phyloP scores from a whole-genome alignment of 2,888 invertebrate species.

The Ophion slaviceki region DNA sequence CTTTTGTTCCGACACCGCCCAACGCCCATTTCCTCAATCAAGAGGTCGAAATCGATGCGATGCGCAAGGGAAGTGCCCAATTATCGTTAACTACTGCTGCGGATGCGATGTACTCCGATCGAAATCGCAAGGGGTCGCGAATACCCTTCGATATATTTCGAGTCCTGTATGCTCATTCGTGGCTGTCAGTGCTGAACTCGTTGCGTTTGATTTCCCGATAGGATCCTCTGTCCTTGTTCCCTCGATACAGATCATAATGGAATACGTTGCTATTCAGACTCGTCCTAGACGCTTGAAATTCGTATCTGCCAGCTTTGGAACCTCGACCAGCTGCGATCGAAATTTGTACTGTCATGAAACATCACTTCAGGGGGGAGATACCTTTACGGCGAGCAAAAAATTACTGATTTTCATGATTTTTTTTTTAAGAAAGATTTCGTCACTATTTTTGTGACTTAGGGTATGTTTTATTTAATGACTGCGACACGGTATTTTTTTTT shows the following conservation, averaged over 20 bases:
- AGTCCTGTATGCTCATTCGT: conserved; percentile 12
- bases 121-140: conserved; percentile 48
- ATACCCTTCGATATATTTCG: conserved; percentile 41
- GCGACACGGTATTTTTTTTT: too few species aligned
- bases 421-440: too few species aligned
- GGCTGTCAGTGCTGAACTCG: conserved; percentile 39
- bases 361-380: neutral
- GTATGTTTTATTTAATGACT: too few species aligned
- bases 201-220: conserved; percentile 26
- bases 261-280: neutral
- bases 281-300: neutral
- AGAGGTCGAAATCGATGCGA: conserved; percentile 78
- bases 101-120: conserved; percentile 75
- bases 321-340: neutral
- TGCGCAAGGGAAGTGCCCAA: conserved; percentile 81
- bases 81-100: conserved; percentile 80
- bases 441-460: too few species aligned
- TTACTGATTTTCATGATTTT: too few species aligned
- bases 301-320: neutral
- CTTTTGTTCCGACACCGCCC: conserved; percentile 57
- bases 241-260: conserved; percentile 12
- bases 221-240: neutral
- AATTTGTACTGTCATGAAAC: neutral
- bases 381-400: too few species aligned
- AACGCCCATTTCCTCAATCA: conserved; percentile 80